Percentiles rank a stretch among this genome's conserved stretches.
phyloP scores from a whole-genome alignment of 2,888 invertebrate genomes.

The Odontocerum albicorne region DNA sequence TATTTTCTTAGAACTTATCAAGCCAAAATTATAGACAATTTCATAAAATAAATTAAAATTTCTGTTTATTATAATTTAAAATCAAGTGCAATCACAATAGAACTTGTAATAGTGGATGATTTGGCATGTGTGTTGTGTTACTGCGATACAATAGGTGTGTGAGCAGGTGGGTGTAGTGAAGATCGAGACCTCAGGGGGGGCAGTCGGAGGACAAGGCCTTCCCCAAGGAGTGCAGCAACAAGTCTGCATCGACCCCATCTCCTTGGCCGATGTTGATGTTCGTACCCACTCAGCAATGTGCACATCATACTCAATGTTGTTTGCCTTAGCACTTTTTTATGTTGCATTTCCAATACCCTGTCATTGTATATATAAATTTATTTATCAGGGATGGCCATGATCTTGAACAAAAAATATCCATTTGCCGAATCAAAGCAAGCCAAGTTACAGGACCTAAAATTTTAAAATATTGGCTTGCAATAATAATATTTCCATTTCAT shows the following conservation, averaged over 20 bases:
- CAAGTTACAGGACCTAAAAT: too few relatives aligned
- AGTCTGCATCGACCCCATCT: conserved; percentile 80
- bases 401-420: too few relatives aligned
- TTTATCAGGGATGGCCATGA: too few relatives aligned
- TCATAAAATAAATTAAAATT: too few relatives aligned
- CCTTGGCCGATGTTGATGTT: conserved; percentile 74
- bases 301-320: conserved; percentile 3
- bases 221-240: conserved; percentile 46
- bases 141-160: conserved; percentile 25
- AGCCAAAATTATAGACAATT: too few relatives aligned
- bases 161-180: conserved; percentile 45
- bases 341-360: conserved; percentile 32
- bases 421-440: too few relatives aligned
- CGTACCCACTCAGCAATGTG: conserved; percentile 45
- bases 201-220: conserved; percentile 35
- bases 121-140: neutral
- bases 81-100: neutral
- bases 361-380: too few relatives aligned
- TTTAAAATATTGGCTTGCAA: too few relatives aligned
- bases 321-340: conserved; percentile 29
- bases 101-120: neutral
- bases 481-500: too few relatives aligned
- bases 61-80: too few relatives aligned
- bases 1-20: too few relatives aligned
- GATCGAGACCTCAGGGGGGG: conserved; percentile 44